phyloP scores from a whole-genome alignment of 2,113 vertebrate species.

The Nematolebias whitei region DNA sequence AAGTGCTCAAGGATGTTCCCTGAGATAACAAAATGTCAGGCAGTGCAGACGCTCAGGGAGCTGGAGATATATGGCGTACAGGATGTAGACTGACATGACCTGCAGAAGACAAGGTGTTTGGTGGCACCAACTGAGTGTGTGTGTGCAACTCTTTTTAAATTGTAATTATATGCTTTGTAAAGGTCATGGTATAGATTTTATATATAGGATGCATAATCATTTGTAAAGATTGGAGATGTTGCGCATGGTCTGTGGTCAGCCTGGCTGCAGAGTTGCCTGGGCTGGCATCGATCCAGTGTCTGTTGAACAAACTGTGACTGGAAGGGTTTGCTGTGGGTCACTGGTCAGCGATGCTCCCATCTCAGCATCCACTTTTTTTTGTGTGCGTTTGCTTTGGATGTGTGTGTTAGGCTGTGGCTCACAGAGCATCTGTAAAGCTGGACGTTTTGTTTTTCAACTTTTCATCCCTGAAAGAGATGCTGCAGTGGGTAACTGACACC shows the following conservation, averaged over 20 bases:
- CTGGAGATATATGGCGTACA: not conserved
- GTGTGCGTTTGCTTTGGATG: conserved; percentile 41
- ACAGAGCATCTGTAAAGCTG: conserved; percentile 53
- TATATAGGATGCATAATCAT: not conserved
- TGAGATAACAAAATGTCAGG: conserved; percentile 34
- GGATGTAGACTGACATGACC: not conserved
- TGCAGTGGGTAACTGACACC: conserved; percentile 47
- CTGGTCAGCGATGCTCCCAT: conserved; percentile 49
- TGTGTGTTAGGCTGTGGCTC: conserved; percentile 39
- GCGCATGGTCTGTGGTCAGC: no score
- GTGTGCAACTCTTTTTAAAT: not conserved
- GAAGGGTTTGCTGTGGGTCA: conserved; percentile 67
- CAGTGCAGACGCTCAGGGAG: conserved; percentile 10
- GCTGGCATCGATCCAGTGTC: conserved; percentile 50
- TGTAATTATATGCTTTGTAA: not conserved
- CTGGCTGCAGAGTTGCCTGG: conserved; percentile 35
- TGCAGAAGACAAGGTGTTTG: not conserved
- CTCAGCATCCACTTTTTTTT: conserved; percentile 20
- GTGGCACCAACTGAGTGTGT: not conserved
- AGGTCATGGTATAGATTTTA: not conserved
- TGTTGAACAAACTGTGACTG: conserved; percentile 59
- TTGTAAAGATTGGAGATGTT: no score
- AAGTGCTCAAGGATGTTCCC: conserved; percentile 54
- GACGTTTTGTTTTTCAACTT: conserved; percentile 10
- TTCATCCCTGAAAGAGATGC: conserved; percentile 34